These are phyloP conservation scores for Thamnophis sirtalis DNA, from an alignment of 2,113 vertebrate species.

Conservation along the genomic window DNA sequence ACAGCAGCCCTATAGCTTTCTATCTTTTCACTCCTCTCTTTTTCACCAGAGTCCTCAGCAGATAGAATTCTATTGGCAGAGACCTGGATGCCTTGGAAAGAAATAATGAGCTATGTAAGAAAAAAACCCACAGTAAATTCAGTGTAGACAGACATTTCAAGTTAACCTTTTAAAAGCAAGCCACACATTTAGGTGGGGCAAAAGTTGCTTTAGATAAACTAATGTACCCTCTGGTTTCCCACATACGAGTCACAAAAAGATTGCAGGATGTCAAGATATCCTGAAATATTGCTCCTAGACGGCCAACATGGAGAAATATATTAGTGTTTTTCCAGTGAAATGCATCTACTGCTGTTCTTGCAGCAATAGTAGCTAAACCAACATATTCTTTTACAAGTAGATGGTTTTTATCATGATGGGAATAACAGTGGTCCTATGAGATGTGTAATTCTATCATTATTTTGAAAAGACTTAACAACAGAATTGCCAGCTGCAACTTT, in stretches of 20 bases:
- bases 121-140: not conserved
- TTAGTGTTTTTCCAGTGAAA: not conserved
- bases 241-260: not conserved
- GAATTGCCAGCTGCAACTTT: constrained; percentile 27
- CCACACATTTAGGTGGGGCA: not conserved
- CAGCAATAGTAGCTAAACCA: not conserved
- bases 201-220: not conserved
- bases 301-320: not conserved
- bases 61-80: not conserved
- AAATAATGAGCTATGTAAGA: not conserved
- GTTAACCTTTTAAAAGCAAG: not conserved
- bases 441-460: constrained; percentile 23
- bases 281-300: not conserved
- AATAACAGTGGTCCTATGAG: constrained; percentile 15
- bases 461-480: constrained; percentile 11
- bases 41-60: not conserved
- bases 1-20: not conserved
- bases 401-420: constrained; percentile 12
- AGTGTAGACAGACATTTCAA: not conserved
- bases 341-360: not conserved
- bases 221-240: not conserved
- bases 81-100: not conserved
- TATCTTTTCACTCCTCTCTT: not conserved
- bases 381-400: not conserved
- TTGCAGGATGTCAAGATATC: not conserved